These are phyloP conservation scores for Hemiprocne comata DNA, from an alignment of 2,113 vertebrate species.

Conservation along the genomic window DNA sequence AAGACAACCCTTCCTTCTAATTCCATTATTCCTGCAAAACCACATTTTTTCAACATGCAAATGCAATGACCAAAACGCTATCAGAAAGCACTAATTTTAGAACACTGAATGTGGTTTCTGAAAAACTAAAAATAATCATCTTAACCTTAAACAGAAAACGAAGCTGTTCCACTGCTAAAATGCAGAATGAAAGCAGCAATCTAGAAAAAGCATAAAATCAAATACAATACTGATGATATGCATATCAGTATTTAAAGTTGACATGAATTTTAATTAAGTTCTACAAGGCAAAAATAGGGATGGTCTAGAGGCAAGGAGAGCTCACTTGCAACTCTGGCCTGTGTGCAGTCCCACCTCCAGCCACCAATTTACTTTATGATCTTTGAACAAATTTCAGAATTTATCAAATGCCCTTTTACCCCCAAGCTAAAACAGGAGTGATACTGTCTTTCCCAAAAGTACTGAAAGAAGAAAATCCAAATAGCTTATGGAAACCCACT, in stretches of 20 bases:
- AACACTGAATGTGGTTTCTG: neutral
- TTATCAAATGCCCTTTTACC: neutral
- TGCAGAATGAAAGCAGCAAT: neutral
- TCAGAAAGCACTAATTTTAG: neutral
- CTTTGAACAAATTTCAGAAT: neutral
- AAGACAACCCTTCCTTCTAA: neutral
- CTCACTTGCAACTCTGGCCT: neutral
- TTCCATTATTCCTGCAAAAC: neutral
- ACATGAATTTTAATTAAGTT: neutral
- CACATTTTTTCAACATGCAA: neutral
- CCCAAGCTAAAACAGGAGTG: neutral
- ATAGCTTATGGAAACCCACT: neutral
- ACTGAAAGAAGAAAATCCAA: neutral
- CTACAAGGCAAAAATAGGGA: neutral
- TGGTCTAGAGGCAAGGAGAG: neutral
- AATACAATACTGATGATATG: neutral
- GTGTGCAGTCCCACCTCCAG: neutral
- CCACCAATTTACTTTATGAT: neutral
- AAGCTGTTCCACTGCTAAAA: neutral
- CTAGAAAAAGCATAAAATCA: neutral
- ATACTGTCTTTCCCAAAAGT: neutral
- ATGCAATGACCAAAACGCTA: neutral
- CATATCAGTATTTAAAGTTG: neutral
- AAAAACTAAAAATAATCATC: neutral
- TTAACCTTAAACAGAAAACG: neutral